These are phyloP conservation scores for Stichodactyla mertensii DNA, from an alignment of 64 coral and sea anemone species.

Conservation along the genomic window DNA sequence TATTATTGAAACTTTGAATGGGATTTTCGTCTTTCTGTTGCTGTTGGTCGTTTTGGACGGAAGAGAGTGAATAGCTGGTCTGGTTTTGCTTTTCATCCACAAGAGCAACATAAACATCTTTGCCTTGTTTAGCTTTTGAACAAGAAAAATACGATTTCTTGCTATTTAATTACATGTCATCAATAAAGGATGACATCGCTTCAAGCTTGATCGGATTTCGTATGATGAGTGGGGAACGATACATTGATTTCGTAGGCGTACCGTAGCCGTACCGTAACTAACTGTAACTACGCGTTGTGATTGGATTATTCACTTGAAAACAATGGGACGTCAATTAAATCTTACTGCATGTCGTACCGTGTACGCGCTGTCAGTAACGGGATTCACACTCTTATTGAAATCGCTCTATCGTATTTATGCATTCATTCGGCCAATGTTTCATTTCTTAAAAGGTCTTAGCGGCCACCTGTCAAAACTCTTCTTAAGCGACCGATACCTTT, in stretches of 20 bases:
- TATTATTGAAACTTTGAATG: background rate
- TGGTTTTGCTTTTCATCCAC: background rate
- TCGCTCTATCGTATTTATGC: background rate
- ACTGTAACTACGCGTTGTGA: too few species aligned
- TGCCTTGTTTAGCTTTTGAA: background rate
- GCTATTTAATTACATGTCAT: too few species aligned
- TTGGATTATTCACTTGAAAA: too few species aligned
- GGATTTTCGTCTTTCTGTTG: background rate
- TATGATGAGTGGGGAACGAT: too few species aligned
- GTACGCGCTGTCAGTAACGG: too few species aligned
- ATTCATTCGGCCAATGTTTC: background rate
- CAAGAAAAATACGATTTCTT: background rate
- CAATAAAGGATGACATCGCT: too few species aligned
- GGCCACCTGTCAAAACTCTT: background rate
- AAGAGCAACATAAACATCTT: slow-evolving; percentile 28
- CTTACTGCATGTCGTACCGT: too few species aligned
- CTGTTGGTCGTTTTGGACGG: background rate
- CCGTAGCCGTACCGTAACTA: too few species aligned
- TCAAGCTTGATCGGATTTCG: too few species aligned
- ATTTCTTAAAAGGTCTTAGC: background rate
- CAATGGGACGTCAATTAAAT: too few species aligned
- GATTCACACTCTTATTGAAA: too few species aligned
- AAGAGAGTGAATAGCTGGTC: background rate
- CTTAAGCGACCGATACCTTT: background rate
- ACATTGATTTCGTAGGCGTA: too few species aligned